Percentiles rank a stretch among this genome's conserved stretches.
Evolutionary conservation across 2,113 vertebrate species (phyloP).

Genomic region (Brienomyrus longianalis): DNA sequence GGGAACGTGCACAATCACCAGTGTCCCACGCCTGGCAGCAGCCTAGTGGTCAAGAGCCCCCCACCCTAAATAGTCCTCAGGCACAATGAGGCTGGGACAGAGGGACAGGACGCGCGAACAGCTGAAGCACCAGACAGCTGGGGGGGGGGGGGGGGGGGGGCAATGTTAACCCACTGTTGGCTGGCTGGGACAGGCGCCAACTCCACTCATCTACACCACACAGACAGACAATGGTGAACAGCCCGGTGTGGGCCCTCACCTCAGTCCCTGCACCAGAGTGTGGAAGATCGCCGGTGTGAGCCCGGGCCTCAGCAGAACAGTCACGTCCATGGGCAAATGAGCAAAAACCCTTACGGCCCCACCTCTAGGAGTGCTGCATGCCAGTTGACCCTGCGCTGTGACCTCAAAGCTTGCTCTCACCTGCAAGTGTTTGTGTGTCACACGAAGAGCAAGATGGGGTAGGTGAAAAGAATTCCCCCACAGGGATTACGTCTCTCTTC

Average conservation of each 20-base stretch:
- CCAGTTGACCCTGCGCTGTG: not conserved
- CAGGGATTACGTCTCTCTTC: not conserved
- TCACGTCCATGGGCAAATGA: not conserved
- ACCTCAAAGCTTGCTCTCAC: not conserved
- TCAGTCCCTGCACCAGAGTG: too few species aligned
- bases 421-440: not conserved
- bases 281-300: not conserved
- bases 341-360: not conserved
- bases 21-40: not conserved
- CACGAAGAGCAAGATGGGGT: too few species aligned
- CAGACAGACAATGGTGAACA: not conserved
- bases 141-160: constrained; percentile 3
- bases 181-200: constrained; percentile 15
- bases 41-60: not conserved
- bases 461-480: too few species aligned
- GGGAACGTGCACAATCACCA: not conserved
- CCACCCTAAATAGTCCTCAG: not conserved
- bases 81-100: constrained; percentile 1
- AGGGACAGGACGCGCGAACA: constrained; percentile 41
- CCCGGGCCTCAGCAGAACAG: not conserved
- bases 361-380: not conserved
- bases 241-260: not conserved
- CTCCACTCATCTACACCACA: not conserved
- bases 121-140: constrained; percentile 63
- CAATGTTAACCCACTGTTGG: constrained; percentile 45